Base-by-base conservation (phyloP, 2,797 vertebrate species). In the Cephalopachus bancanus region DNA sequence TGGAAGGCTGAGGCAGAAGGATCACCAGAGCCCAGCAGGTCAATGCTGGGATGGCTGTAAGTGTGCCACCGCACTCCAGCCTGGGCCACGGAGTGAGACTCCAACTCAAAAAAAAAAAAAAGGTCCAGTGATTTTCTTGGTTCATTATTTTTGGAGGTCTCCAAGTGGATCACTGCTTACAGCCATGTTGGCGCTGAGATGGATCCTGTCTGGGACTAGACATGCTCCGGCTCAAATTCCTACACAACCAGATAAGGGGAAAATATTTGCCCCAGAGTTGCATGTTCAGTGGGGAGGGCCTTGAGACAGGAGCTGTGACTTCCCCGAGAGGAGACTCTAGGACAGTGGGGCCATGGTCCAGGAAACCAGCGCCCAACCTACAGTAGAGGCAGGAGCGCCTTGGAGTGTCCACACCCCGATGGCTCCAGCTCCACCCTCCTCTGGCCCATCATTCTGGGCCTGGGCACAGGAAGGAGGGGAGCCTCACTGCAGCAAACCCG, bases 251-350 rank as follows among this genome's bases (percentile, higher is more conserved):
- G 69, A 53, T 0, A n/a, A 51, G 1, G 22, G 49, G 71, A 71
- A 3, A 17, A 53, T 55, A 16, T 49, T 49, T 2, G 3, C 33
- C 20, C 11, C 1, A 44, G 22, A 20, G 37, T 26, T 76, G 5
- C 1, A 1, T 1, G 19, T 26, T n/a, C 51, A 0, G 6, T 0
- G 30, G 4, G 33, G 81, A 85, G 24, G 20, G 1, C 72, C 12
- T 1, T 6, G 57, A 24, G 28, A 60, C 3, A 15, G 17, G 64
- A 53, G 53, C 57, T 14, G 20, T 19, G n/a, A 57, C 9, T 64
- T 85, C 37, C 93, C 33, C 26, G 69, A 55, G 67, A 44, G 44
- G 4, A 44, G 44, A 44, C 44, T 44, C 44, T 4, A 44, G 44
- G 44, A 44, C 44, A 44, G 44, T 10, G n/a, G 4, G 16, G 67